Evolutionary conservation across 2,113 vertebrate genomes (phyloP), one percentile per base, ranked within the genome.

Genomic region (Pandion haliaetus): DNA sequence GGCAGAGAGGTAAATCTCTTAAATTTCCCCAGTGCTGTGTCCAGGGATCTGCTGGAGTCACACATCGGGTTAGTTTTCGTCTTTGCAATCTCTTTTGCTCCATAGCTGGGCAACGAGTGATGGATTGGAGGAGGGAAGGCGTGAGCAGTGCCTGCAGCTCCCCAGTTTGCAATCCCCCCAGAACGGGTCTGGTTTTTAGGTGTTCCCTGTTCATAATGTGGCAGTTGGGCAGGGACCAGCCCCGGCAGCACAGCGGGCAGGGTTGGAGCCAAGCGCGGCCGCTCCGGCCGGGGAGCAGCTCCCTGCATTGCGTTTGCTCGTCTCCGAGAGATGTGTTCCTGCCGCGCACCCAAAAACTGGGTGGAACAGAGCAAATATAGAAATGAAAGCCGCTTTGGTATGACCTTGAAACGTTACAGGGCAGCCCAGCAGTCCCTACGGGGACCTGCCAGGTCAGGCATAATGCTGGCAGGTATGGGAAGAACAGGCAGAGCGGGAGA

Each of bases 91-190:
- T 77, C 44, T 65, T 45, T 25, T 28, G 47, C 21, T 77, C 70
- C 34, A 2, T 2, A 12, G 62, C 21, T 5, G 5, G n/a, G 42
- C 50, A 18, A 9, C 1, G 25, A n/a, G 50, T 4, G 42, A 17
- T n/a, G 55, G 66, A 17, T 13, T 7, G 42, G 76, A 71, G 57
- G n/a, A 18, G 50, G 18, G 8, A 14, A 40, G 57, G 36, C 45
- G 8, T 8, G 24, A 42, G 20, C 87, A 67, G 66, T 32, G 45
- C 44, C 62, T 8, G n/a, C 34, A 25, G 58, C 87, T 70, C 55
- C 47, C 49, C 4, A 0, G 23, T 17, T 45, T 17, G 49, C 34
- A 13, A 31, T 50, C 14, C 40, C 18, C 11, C 34, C 26, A 1
- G 0, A 40, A 67, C 6, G 2, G 54, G 36, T 24, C 67, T 40